A percentile compares a stretch with the other conserved stretches of the same genome.
phyloP scores from a whole-genome alignment of 1,140 invertebrate genomes.

The Odontomachus brunneus region DNA sequence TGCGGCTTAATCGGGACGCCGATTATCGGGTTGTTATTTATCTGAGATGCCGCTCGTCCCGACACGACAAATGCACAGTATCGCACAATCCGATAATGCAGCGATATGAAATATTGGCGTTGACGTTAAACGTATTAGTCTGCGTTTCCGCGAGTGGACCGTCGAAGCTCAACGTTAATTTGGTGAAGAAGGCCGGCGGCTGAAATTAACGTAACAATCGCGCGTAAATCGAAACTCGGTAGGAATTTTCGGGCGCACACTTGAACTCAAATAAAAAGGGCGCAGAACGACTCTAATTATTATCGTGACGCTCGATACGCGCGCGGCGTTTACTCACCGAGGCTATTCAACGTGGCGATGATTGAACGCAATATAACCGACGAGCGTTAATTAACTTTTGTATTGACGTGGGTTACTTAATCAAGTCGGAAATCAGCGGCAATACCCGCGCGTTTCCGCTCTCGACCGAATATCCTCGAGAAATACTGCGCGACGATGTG shows the following conservation, averaged over 20 bases:
- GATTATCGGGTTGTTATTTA: conserved; percentile 61
- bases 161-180: background rate
- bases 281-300: no score
- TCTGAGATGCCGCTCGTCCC: conserved; percentile 44
- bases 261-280: no score
- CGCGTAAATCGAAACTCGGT: no score
- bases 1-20: conserved; percentile 38
- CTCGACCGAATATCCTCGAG: conserved; percentile 24
- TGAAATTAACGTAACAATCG: background rate
- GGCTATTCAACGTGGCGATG: background rate
- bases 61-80: conserved; percentile 28
- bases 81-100: conserved; percentile 29
- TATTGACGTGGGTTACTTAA: conserved; percentile 37
- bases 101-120: conserved; percentile 29
- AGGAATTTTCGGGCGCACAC: no score
- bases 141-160: conserved; percentile 7
- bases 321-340: conserved; percentile 5
- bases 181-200: background rate
- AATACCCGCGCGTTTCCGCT: conserved; percentile 43
- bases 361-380: conserved; percentile 41
- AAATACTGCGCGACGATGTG: no score
- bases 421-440: conserved; percentile 55
- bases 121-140: conserved; percentile 22
- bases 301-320: no score
- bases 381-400: conserved; percentile 65